These are phyloP conservation scores for Anser brachyrhynchus DNA, from an alignment of 2,113 vertebrate species.

Conservation along the genomic window DNA sequence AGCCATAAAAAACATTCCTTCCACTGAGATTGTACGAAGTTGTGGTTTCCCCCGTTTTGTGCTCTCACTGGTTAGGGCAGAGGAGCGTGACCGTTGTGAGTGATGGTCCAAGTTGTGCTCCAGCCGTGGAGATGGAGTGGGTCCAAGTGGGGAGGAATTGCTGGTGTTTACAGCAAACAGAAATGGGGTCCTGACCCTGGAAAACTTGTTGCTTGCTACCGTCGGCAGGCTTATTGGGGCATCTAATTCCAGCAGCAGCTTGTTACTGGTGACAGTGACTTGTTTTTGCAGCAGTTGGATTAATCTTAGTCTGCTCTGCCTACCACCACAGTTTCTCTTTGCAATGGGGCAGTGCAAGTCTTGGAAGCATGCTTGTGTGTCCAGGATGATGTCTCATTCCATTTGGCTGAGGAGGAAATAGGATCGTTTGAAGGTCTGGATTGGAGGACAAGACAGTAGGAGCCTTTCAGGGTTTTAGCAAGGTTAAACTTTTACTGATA, in stretches of 20 bases:
- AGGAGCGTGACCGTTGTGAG: not conserved
- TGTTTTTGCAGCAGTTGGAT: not conserved
- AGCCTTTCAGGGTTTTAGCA: too few species aligned
- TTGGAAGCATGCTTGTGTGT: not conserved
- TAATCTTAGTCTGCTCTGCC: not conserved
- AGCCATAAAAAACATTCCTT: not conserved
- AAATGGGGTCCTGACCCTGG: not conserved
- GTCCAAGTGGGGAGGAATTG: not conserved
- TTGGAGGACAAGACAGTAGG: too few species aligned
- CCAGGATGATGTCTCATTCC: not conserved
- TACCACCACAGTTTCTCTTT: not conserved
- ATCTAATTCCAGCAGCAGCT: not conserved
- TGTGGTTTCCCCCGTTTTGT: not conserved
- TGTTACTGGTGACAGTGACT: not conserved
- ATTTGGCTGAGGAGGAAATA: too few species aligned
- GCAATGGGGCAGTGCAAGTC: not conserved
- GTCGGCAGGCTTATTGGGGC: slow-evolving; percentile 7
- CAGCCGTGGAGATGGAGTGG: not conserved
- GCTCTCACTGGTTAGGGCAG: not conserved
- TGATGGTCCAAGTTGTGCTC: not conserved
- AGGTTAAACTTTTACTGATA: too few species aligned
- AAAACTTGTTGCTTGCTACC: slow-evolving; percentile 40
- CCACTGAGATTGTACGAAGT: not conserved
- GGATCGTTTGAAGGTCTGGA: too few species aligned
- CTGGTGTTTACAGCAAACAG: not conserved